Percentiles rank a stretch among this genome's conserved stretches.
Conservation (phyloP, 1,140 invertebrate species). For the Drosophila guanche region DNA sequence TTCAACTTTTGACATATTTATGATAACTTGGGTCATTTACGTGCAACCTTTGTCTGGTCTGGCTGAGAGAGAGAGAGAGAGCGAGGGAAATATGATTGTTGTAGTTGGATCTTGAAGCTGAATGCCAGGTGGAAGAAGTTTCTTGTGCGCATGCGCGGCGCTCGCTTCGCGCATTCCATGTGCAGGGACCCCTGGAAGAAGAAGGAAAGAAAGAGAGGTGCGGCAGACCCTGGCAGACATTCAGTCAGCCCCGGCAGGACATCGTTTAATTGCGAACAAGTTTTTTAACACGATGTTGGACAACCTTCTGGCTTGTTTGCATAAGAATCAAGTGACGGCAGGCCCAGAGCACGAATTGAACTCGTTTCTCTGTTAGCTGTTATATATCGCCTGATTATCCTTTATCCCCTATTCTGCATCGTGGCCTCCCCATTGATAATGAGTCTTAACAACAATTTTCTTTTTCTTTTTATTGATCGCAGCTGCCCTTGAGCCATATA, state of each 20-base stretch:
- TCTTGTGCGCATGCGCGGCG: slow-evolving; percentile 48
- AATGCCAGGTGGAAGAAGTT: slow-evolving; percentile 77
- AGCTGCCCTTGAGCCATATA: slow-evolving; percentile 68
- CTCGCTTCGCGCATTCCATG: slow-evolving; percentile 37
- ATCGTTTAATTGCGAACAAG: slow-evolving; percentile 84
- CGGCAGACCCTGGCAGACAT: slow-evolving; percentile 55
- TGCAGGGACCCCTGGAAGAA: slow-evolving; percentile 1
- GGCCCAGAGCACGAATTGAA: slow-evolving; percentile 58
- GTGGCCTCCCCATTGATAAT: slow-evolving; percentile 54
- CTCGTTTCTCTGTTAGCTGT: slow-evolving; percentile 29
- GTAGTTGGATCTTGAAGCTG: slow-evolving; percentile 10
- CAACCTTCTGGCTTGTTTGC: slow-evolving; percentile 73
- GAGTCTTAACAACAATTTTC: slow-evolving; percentile 67
- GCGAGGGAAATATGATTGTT: slow-evolving; percentile 1
- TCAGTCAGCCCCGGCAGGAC: slow-evolving; percentile 82
- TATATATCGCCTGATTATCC: slow-evolving; percentile 61
- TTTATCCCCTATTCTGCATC: slow-evolving; percentile 27
- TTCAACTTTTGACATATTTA: slow-evolving; percentile 83
- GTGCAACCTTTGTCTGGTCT: slow-evolving; percentile 81
- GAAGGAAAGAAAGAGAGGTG: background rate
- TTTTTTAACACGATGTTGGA: slow-evolving; percentile 83
- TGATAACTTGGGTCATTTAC: slow-evolving; percentile 84
- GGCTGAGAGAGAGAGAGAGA: slow-evolving; percentile 18
- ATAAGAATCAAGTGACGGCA: slow-evolving; percentile 59
- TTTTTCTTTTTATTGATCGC: slow-evolving; percentile 65